Conservation (phyloP, 2,113 vertebrate species). For the Morone chrysops region DNA sequence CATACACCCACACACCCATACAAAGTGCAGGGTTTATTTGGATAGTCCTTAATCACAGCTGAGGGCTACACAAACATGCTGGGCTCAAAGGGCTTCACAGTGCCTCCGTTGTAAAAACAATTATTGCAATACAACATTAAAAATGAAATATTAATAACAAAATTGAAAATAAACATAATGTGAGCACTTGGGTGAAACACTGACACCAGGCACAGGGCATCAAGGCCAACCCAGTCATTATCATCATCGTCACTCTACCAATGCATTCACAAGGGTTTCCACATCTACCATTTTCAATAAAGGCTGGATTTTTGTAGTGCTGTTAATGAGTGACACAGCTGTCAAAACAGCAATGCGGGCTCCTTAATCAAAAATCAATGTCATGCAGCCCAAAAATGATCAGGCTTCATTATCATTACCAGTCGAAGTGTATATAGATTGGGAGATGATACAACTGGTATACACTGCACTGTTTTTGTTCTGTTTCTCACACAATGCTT, state of each 20-base stretch:
- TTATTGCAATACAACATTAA: conserved; percentile 45
- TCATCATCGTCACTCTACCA: conserved; percentile 19
- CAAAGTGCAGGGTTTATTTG: conserved; percentile 59
- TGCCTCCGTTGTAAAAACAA: conserved; percentile 47
- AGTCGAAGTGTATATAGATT: neutral
- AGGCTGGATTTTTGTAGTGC: conserved; percentile 6
- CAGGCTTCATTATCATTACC: neutral
- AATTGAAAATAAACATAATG: conserved; percentile 38
- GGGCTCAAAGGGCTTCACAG: conserved; percentile 54
- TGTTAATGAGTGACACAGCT: conserved; percentile 32
- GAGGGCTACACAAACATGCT: conserved; percentile 60
- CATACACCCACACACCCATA: conserved; percentile 52
- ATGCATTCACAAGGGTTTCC: conserved; percentile 4
- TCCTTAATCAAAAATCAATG: neutral
- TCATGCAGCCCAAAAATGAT: neutral
- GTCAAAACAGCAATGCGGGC: conserved; percentile 17
- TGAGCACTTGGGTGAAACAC: conserved; percentile 4
- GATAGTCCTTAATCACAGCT: conserved; percentile 65
- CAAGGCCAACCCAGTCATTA: conserved; percentile 54
- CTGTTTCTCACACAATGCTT: neutral
- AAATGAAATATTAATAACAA: conserved; percentile 55
- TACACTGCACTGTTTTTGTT: neutral
- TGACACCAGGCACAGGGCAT: conserved; percentile 1
- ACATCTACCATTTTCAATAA: conserved; percentile 26
- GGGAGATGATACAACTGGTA: neutral